These are phyloP conservation scores for Sus cebifrons DNA, from an alignment of 2,797 vertebrate species.

Conservation along the genomic window DNA sequence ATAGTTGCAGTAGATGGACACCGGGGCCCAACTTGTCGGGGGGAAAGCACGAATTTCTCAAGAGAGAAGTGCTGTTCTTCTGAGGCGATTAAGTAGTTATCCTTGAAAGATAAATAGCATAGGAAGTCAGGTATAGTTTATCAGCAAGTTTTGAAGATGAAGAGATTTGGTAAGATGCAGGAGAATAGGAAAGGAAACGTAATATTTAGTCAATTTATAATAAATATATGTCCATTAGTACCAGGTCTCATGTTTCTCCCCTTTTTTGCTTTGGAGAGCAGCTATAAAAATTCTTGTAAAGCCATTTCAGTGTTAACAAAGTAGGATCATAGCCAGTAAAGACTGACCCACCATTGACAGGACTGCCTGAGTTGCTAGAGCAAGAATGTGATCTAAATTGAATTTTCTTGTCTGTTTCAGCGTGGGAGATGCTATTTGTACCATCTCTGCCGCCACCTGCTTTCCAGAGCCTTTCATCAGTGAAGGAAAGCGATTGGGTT, in stretches of 20 bases:
- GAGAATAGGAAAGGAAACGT: neutral
- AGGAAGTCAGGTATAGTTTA: neutral
- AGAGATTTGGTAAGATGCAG: neutral
- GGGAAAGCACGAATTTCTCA: neutral
- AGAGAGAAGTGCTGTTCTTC: neutral
- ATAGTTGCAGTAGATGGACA: neutral
- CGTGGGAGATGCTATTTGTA: constrained; percentile 97
- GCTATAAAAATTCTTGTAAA: neutral
- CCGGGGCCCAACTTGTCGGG: neutral
- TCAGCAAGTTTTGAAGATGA: neutral
- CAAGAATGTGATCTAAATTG: neutral
- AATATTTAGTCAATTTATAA: neutral
- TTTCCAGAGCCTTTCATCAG: constrained; percentile 97
- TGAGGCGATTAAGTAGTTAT: neutral
- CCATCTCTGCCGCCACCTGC: constrained; percentile 96
- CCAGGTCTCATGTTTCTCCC: neutral
- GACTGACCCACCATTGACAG: neutral
- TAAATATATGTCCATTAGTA: neutral
- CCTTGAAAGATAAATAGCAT: neutral
- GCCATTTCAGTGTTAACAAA: neutral
- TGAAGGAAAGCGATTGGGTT: constrained; percentile 96
- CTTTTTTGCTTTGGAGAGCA: neutral
- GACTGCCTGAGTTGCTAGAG: constrained; percentile 4
- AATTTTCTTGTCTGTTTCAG: constrained; percentile 87
- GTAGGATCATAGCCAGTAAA: neutral